Percentiles rank a stretch among this genome's conserved stretches.
phyloP scores from a whole-genome alignment of 2,797 vertebrate genomes.

The Pseudocheirus occidentalis region DNA sequence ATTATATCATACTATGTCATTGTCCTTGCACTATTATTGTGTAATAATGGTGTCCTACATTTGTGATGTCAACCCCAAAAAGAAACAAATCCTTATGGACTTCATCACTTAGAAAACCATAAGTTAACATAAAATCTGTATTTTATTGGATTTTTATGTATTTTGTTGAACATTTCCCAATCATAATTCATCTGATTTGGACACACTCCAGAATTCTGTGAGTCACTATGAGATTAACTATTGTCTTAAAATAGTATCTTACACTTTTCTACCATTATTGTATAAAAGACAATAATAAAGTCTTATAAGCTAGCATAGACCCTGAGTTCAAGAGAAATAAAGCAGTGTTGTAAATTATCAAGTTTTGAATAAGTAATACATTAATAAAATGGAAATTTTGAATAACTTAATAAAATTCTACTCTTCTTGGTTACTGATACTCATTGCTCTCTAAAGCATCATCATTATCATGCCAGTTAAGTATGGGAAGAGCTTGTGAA shows the following conservation, averaged over 20 bases:
- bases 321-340: not conserved
- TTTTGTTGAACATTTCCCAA: not conserved
- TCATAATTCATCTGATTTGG: not conserved
- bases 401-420: slow-evolving; percentile 40
- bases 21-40: not conserved
- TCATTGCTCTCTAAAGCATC: slow-evolving; percentile 25
- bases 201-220: not conserved
- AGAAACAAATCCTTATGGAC: slow-evolving; percentile 47
- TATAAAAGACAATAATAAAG: not conserved
- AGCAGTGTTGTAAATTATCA: not conserved
- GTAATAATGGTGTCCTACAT: not conserved
- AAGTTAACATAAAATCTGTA: not conserved
- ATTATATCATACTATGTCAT: slow-evolving; percentile 39
- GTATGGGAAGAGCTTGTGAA: slow-evolving; percentile 8
- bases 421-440: slow-evolving; percentile 18
- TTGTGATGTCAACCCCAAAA: slow-evolving; percentile 45
- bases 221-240: not conserved
- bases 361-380: slow-evolving; percentile 45
- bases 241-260: not conserved
- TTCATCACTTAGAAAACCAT: slow-evolving; percentile 1
- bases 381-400: slow-evolving; percentile 44
- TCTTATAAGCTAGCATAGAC: not conserved
- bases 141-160: not conserved
- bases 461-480: slow-evolving; percentile 33
- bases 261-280: not conserved